phyloP scores from a whole-genome alignment of 2,113 vertebrate genomes.

The Orcinus orca region DNA sequence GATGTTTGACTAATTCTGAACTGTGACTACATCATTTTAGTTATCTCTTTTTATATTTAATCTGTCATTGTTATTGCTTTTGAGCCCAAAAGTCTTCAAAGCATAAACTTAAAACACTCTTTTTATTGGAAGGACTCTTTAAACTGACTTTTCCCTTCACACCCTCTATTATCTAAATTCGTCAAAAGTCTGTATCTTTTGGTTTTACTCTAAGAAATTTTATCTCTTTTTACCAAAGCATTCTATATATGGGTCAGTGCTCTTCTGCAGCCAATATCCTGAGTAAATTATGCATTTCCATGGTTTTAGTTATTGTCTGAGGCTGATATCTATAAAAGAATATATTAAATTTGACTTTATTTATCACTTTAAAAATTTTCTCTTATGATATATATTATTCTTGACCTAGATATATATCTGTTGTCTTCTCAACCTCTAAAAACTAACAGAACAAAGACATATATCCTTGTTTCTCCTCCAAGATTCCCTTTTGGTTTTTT shows the following conservation, averaged over 20 bases:
- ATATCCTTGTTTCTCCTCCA: neutral
- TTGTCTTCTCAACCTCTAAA: neutral
- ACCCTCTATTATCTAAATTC: neutral
- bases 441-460: neutral
- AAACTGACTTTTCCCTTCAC: neutral
- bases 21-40: neutral
- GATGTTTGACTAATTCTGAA: neutral
- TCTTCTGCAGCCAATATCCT: neutral
- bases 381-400: neutral
- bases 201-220: slow-evolving; percentile 21
- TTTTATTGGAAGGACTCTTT: slow-evolving; percentile 32
- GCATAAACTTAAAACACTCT: neutral
- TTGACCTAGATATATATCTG: neutral
- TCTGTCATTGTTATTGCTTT: neutral
- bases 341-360: neutral
- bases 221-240: neutral
- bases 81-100: neutral
- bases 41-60: slow-evolving; percentile 30
- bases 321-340: neutral
- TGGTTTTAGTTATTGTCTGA: neutral
- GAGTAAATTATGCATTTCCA: neutral
- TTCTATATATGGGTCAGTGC: neutral
- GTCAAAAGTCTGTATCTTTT: neutral
- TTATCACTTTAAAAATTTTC: neutral
- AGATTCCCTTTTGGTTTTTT: neutral